phyloP scores from a whole-genome alignment of 1,140 invertebrate genomes.

The Conus betulinus region DNA sequence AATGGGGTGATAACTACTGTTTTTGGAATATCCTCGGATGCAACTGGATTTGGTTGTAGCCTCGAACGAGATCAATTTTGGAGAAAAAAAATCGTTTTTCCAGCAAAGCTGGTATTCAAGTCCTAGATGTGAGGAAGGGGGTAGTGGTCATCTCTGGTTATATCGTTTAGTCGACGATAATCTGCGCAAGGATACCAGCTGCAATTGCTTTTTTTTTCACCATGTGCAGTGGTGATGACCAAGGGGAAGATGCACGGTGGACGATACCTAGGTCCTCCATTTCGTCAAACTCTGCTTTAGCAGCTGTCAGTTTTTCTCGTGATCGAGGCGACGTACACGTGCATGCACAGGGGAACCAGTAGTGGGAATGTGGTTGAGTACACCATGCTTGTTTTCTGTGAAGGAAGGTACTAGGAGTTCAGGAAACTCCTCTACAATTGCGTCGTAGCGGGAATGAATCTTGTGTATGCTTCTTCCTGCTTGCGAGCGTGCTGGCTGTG shows the following conservation, averaged over 20 bases:
- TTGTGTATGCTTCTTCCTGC: background rate
- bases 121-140: background rate
- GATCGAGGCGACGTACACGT: constrained; percentile 10
- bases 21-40: background rate
- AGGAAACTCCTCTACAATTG: background rate
- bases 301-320: background rate
- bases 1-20: constrained; percentile 19
- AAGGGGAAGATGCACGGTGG: background rate
- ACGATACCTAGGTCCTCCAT: background rate
- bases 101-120: background rate
- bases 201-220: background rate
- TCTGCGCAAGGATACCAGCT: background rate
- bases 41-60: background rate
- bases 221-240: constrained; percentile 6
- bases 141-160: background rate
- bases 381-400: constrained; percentile 16
- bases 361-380: constrained; percentile 9
- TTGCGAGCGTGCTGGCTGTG: background rate
- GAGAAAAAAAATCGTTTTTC: constrained; percentile 15
- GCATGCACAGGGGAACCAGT: constrained; percentile 1
- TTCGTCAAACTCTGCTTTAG: background rate
- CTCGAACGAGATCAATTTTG: constrained; percentile 6
- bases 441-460: constrained; percentile 2
- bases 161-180: background rate
- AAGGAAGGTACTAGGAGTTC: background rate